Conservation (phyloP, 2,113 vertebrate genomes). For the Clinocottus analis region DNA sequence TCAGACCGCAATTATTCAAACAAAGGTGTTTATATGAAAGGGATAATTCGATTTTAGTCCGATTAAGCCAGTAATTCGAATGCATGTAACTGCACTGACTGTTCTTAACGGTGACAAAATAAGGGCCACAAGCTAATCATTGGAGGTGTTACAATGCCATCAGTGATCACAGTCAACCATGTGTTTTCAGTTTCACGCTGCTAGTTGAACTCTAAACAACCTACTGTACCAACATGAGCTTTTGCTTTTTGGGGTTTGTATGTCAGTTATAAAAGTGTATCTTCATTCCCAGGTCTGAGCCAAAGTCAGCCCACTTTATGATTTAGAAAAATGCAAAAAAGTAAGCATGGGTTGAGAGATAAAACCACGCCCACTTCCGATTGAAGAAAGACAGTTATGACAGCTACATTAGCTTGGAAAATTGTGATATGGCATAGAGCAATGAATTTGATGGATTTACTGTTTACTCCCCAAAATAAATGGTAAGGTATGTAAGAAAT, state of each 20-base stretch:
- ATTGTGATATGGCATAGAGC: not conserved
- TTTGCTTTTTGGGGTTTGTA: not conserved
- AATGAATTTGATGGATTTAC: not conserved
- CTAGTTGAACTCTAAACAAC: constrained; percentile 30
- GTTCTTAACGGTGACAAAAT: too few species aligned
- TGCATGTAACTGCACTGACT: too few species aligned
- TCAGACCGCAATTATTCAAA: too few species aligned
- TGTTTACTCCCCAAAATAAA: not conserved
- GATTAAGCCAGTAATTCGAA: too few species aligned
- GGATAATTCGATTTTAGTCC: too few species aligned
- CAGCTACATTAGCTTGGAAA: not conserved
- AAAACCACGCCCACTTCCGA: not conserved
- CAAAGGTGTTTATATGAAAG: too few species aligned
- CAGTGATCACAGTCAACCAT: constrained; percentile 28
- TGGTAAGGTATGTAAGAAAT: not conserved
- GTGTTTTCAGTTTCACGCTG: constrained; percentile 30
- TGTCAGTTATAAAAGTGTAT: not conserved
- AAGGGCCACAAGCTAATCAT: not conserved
- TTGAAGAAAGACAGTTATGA: not conserved
- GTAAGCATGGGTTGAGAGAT: not conserved
- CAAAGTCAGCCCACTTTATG: not conserved
- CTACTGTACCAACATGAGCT: constrained; percentile 6
- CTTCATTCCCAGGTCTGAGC: not conserved
- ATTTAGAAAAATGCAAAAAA: not conserved
- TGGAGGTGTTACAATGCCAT: not conserved